These are phyloP conservation scores for Calameuta filiformis DNA, from an alignment of 2,888 invertebrate species.

Conservation along the genomic window DNA sequence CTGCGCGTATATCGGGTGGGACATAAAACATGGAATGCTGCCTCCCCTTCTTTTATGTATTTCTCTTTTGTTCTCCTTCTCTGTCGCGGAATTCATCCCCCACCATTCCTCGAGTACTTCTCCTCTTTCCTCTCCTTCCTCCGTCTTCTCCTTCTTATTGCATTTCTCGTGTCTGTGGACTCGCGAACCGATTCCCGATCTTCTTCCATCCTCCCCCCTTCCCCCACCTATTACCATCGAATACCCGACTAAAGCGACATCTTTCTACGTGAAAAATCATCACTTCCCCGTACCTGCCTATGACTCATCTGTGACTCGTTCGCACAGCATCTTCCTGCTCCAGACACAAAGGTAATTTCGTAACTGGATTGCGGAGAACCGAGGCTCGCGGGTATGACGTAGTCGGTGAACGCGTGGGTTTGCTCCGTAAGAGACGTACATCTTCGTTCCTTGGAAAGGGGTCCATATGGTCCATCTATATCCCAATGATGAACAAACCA, in stretches of 20 bases:
- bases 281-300: not conserved
- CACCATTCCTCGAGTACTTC: not conserved
- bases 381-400: not conserved
- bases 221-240: not conserved
- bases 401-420: not conserved
- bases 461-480: not conserved
- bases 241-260: not conserved
- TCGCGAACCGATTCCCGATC: not conserved
- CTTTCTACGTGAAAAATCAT: not conserved
- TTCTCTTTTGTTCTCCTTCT: not conserved
- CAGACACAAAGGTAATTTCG: not conserved
- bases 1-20: not conserved
- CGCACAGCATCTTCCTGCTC: not conserved
- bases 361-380: not conserved
- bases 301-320: not conserved
- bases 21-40: not conserved
- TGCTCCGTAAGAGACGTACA: not conserved
- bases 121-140: not conserved
- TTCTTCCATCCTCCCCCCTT: not conserved
- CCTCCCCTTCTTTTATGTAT: not conserved
- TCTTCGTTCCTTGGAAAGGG: not conserved
- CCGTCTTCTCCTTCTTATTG: not conserved
- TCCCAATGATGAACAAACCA: not conserved
- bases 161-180: not conserved
- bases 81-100: not conserved